These are phyloP conservation scores for Porphyrio hochstetteri DNA, from an alignment of 2,113 vertebrate genomes.

Conservation along the genomic window DNA sequence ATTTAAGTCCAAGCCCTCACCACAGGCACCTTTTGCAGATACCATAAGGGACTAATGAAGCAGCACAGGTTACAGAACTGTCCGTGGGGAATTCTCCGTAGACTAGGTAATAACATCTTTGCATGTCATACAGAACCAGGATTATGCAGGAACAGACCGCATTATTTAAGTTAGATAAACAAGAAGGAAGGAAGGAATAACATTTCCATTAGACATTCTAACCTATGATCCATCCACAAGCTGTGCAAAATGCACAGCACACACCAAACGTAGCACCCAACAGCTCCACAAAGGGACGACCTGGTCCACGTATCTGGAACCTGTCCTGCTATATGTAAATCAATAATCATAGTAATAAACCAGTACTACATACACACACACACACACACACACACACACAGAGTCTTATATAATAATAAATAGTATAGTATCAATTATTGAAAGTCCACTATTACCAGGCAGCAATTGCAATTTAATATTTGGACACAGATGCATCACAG, in stretches of 20 bases:
- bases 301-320: not conserved
- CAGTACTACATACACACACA: not conserved
- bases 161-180: not conserved
- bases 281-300: not conserved
- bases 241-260: rapidly evolving
- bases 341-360: not conserved
- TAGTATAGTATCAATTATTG: not conserved
- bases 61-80: not conserved
- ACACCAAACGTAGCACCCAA: not conserved
- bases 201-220: not conserved
- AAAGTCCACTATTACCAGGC: not conserved
- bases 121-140: not conserved
- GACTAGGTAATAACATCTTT: not conserved
- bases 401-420: not conserved
- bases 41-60: not conserved
- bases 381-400: not conserved
- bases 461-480: not conserved
- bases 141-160: not conserved
- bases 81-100: not conserved
- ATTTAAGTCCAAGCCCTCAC: not conserved
- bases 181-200: not conserved
- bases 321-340: not conserved
- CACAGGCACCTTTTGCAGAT: not conserved
- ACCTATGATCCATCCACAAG: not conserved
- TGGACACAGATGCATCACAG: not conserved